Conservation (phyloP, 2,888 invertebrate species). For the Nomada ferruginata region DNA sequence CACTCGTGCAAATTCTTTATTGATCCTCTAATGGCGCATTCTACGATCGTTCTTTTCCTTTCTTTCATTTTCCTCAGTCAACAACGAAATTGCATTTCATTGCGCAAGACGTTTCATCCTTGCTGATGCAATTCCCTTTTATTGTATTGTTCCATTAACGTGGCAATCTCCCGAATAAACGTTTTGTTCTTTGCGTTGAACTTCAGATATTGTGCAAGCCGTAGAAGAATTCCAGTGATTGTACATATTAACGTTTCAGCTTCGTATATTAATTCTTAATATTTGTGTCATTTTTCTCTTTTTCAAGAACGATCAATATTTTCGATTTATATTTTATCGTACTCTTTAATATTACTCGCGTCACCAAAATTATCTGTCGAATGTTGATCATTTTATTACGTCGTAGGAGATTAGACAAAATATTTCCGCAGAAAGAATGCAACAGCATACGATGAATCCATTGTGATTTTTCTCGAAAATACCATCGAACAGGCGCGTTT, state of each 20-base stretch:
- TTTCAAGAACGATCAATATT: too few species aligned
- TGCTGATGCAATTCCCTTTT: background rate
- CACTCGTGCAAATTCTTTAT: constrained; percentile 20
- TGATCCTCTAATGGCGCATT: background rate
- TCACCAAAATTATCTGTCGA: too few species aligned
- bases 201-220: background rate
- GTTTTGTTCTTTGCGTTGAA: background rate
- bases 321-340: too few species aligned
- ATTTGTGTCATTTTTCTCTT: too few species aligned
- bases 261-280: too few species aligned
- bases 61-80: background rate
- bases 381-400: background rate
- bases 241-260: too few species aligned
- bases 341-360: too few species aligned
- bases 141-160: background rate
- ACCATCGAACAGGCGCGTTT: background rate
- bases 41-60: background rate
- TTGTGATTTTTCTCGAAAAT: background rate
- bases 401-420: background rate
- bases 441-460: background rate
- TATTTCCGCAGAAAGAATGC: background rate
- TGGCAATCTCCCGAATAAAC: constrained; percentile 3
- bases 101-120: constrained; percentile 1
- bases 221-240: background rate
- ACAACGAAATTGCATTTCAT: constrained; percentile 16